phyloP scores from a whole-genome alignment of 2,888 invertebrate species.

The Helicoverpa assulta region DNA sequence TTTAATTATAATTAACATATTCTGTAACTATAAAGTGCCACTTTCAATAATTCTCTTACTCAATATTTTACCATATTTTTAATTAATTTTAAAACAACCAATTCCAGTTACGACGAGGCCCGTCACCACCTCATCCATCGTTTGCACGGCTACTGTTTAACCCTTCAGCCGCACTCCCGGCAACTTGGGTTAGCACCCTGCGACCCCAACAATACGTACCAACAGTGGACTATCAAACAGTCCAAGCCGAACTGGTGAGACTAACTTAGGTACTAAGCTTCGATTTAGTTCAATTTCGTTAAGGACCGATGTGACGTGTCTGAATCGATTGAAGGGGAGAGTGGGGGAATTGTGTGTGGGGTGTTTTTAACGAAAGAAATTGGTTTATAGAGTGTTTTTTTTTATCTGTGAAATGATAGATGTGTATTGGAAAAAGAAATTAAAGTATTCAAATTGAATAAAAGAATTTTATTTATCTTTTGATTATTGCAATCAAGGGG shows the following conservation, averaged over 20 bases:
- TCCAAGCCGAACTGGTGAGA: slow-evolving; percentile 81
- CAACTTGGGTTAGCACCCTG: slow-evolving; percentile 95
- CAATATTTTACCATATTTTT: no score
- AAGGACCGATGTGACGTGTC: slow-evolving; percentile 26
- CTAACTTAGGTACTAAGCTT: slow-evolving; percentile 32
- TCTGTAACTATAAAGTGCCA: no score
- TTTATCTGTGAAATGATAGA: not conserved
- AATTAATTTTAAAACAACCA: no score
- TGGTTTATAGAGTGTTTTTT: not conserved
- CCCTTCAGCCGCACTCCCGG: slow-evolving; percentile 95
- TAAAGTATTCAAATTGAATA: no score
- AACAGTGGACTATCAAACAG: slow-evolving; percentile 94
- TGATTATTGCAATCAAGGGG: no score
- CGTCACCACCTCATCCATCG: slow-evolving; percentile 94
- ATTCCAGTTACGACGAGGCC: slow-evolving; percentile 92
- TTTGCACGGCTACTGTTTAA: slow-evolving; percentile 95
- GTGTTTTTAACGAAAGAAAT: no score
- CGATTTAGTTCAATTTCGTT: slow-evolving; percentile 23
- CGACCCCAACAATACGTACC: slow-evolving; percentile 95
- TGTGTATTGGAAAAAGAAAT: not conserved
- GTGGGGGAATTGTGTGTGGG: not conserved
- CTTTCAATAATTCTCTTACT: no score
- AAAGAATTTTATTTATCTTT: no score
- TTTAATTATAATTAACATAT: no score
- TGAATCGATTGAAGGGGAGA: slow-evolving; percentile 28